Evolutionary conservation across 2,797 vertebrate genomes (phyloP).

Genomic region (Forpus xanthops): DNA sequence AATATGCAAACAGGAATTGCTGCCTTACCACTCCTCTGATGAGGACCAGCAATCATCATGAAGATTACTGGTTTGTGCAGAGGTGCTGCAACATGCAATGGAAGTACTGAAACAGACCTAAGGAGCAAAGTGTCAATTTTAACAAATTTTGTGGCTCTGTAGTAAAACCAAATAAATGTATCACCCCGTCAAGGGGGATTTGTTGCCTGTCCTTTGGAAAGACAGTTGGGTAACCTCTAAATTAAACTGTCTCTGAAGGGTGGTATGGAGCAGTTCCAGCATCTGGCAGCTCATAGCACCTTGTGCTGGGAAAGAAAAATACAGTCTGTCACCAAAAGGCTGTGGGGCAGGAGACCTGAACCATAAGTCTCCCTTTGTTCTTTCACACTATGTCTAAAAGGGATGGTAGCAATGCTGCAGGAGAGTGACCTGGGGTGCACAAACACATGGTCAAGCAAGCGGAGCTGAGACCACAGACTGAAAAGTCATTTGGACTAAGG

Average conservation of each 20-base stretch:
- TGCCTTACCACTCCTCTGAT: background rate
- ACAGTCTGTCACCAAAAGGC: background rate
- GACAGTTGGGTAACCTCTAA: background rate
- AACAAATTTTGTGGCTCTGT: background rate
- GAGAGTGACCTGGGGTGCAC: background rate
- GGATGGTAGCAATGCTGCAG: background rate
- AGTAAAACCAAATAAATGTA: background rate
- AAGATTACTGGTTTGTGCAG: background rate
- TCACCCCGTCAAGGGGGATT: background rate
- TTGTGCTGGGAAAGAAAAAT: background rate
- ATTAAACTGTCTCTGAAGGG: background rate
- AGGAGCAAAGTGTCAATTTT: background rate
- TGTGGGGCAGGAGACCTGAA: background rate
- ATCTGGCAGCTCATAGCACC: background rate
- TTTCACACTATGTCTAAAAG: background rate
- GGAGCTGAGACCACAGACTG: background rate
- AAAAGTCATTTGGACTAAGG: background rate
- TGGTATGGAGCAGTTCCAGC: background rate
- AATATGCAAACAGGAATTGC: background rate
- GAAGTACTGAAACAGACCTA: background rate
- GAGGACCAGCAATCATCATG: background rate
- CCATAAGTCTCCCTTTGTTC: rapidly evolving
- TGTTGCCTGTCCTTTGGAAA: background rate
- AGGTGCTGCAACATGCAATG: background rate
- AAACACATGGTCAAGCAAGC: background rate